Base-by-base conservation (phyloP, 1,140 invertebrate genomes). In the Elymnias hypermnestra region DNA sequence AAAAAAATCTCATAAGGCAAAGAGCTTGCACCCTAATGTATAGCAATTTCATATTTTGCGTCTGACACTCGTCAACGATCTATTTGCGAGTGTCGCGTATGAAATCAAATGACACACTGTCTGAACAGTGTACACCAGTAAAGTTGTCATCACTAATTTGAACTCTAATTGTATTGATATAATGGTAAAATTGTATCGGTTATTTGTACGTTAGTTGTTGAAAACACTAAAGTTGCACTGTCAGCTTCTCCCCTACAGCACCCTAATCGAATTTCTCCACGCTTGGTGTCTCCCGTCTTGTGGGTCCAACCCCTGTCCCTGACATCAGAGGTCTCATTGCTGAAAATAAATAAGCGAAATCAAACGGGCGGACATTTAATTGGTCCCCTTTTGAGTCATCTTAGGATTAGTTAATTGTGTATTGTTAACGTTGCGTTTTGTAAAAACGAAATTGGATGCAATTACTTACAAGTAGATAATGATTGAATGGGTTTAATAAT, bases 251-350 rank as follows among this genome's bases (percentile, higher is more conserved):
- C 76, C 76, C 65, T 67, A 62, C 64, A 77, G 75, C 76, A 74
- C 81, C 81, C 81, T 84, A 84, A 84, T 84, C 81, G 74, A 83
- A 81, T 84, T 59, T 71, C 63, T 70, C 56, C 57, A 82, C 81
- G 77, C 63, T 72, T 76, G 71, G 73, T 72, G 69, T 67, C 71
- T 71, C 61, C 61, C 59, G 63, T 68, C 70, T 76, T 77, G 59
- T 69, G 69, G 74, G 77, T 66, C 50, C 44, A 47, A 66, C 77
- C 77, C 74, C 71, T 72, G 63, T 65, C 57, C 55, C 65, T 73
- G 70, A 78, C 72, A 72, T 72, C 73, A 76, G 73, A 81, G 72
- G 74, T 77, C 69, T 67, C 53, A 56, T 60, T 71, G 53, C 69
- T 69, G 66, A 74, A 83, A 82, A 84, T 83, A 82, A 82, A 79